Percentiles rank a stretch among this genome's conserved stretches.
Conservation (phyloP, 2,113 vertebrate species). For the Pygathrix nemaeus region DNA sequence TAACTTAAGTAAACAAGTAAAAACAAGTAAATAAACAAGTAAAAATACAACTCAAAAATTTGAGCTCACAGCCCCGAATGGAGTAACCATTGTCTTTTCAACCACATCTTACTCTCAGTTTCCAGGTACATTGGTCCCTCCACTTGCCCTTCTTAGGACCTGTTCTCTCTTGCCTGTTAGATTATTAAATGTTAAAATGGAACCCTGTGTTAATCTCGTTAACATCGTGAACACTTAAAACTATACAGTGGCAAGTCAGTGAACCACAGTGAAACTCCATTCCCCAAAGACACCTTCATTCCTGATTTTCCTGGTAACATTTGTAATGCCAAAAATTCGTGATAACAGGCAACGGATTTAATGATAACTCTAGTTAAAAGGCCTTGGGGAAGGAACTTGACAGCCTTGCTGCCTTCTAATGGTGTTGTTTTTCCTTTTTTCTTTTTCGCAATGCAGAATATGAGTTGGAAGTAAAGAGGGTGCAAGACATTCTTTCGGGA, state of each 20-base stretch:
- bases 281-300: not conserved
- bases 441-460: constrained; percentile 88
- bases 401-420: constrained; percentile 44
- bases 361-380: not conserved
- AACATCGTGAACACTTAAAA: not conserved
- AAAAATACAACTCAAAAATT: not conserved
- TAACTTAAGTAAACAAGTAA: not conserved
- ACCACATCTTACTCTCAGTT: not conserved
- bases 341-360: not conserved
- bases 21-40: not conserved
- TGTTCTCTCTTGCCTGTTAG: not conserved
- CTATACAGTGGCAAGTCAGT: not conserved
- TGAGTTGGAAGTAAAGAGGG: constrained; percentile 94
- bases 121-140: not conserved
- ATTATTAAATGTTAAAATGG: not conserved
- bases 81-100: not conserved
- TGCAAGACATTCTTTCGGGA: constrained; percentile 96
- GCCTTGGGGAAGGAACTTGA: not conserved
- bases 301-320: not conserved
- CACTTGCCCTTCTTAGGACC: not conserved
- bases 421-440: constrained; percentile 28
- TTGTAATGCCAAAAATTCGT: not conserved
- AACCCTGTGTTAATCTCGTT: not conserved
- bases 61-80: not conserved
- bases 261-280: not conserved